phyloP scores from a whole-genome alignment of 2,113 vertebrate genomes.

The Pao palembangensis region DNA sequence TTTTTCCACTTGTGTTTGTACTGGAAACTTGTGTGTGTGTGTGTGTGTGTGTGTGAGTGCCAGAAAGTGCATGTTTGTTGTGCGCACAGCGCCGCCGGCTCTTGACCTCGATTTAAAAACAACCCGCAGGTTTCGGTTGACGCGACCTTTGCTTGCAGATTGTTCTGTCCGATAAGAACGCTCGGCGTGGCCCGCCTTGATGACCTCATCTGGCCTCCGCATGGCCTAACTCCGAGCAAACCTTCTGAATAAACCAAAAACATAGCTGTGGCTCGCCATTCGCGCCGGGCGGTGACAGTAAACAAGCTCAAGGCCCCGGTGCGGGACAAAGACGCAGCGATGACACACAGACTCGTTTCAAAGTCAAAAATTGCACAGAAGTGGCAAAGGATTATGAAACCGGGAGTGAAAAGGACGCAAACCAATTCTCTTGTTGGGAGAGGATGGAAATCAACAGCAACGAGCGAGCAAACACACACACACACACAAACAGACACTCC shows the following conservation, averaged over 20 bases:
- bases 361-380: too few relatives aligned
- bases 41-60: constrained; percentile 7
- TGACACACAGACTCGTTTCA: constrained; percentile 1
- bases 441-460: neutral
- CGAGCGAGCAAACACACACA: constrained; percentile 2
- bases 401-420: too few relatives aligned
- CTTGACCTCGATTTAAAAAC: constrained; percentile 36
- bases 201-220: constrained; percentile 47
- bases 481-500: constrained; percentile 11
- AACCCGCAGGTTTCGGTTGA: constrained; percentile 44
- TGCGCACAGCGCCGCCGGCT: constrained; percentile 1
- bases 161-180: constrained; percentile 44
- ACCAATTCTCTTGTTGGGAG: too few relatives aligned
- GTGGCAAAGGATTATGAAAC: too few relatives aligned
- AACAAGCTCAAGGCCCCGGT: constrained; percentile 46
- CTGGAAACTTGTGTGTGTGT: constrained; percentile 40
- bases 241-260: constrained; percentile 44
- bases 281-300: constrained; percentile 50
- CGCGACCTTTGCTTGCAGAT: constrained; percentile 47
- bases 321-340: constrained; percentile 27
- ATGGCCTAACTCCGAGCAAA: constrained; percentile 49
- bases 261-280: constrained; percentile 26
- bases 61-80: constrained; percentile 7
- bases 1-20: constrained; percentile 43
- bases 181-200: constrained; percentile 29